Conservation (phyloP, 2,888 invertebrate species). For the Nephrocerus scutellatus region DNA sequence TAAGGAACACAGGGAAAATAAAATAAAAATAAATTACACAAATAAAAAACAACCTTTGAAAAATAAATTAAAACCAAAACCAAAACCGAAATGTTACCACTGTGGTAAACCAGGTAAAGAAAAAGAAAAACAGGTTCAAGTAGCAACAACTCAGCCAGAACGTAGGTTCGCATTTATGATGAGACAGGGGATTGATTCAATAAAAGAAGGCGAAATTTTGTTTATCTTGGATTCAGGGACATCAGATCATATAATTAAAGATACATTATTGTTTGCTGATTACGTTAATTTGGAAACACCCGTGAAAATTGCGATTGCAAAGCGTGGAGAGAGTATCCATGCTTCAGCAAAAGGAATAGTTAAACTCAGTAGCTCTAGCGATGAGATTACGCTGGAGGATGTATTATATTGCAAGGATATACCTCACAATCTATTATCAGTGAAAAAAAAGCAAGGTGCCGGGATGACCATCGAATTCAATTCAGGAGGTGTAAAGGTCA, state of each 20-base stretch:
- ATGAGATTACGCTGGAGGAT: neutral
- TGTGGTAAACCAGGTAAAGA: slow-evolving; percentile 26
- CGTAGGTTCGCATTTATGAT: slow-evolving; percentile 7
- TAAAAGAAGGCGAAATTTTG: neutral
- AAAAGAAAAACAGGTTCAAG: slow-evolving; percentile 6
- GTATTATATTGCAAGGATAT: slow-evolving; percentile 2
- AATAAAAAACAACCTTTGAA: too few species aligned
- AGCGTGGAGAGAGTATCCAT: slow-evolving; percentile 12
- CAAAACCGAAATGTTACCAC: slow-evolving; percentile 26
- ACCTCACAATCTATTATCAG: neutral
- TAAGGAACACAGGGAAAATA: neutral
- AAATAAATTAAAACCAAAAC: slow-evolving; percentile 1
- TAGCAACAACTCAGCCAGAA: slow-evolving; percentile 1
- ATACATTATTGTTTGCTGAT: slow-evolving; percentile 5
- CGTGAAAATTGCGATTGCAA: slow-evolving; percentile 31
- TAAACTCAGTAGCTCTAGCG: slow-evolving; percentile 25
- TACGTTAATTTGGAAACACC: slow-evolving; percentile 18
- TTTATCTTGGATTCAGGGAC: slow-evolving; percentile 13
- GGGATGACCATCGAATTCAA: slow-evolving; percentile 27
- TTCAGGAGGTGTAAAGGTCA: slow-evolving; percentile 28
- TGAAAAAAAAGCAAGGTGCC: slow-evolving; percentile 27
- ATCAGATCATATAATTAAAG: slow-evolving; percentile 16
- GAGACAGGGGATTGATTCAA: neutral
- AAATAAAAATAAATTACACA: neutral
- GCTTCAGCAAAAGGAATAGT: slow-evolving; percentile 28